Conservation (phyloP, 2,113 vertebrate genomes). For the Polyodon spathula region DNA sequence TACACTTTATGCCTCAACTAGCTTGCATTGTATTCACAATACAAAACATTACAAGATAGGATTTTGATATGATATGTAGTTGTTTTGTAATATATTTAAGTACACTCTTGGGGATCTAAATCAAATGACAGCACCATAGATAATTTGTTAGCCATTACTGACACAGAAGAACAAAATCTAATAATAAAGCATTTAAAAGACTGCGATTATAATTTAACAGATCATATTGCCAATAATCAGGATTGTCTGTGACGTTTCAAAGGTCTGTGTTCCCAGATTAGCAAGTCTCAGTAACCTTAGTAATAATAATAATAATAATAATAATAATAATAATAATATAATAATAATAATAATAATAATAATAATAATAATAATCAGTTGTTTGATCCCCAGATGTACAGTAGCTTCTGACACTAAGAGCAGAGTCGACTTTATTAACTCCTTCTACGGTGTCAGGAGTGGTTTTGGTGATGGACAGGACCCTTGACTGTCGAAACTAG, state of each 20-base stretch:
- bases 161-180: neutral
- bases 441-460: conserved; percentile 63
- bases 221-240: no score
- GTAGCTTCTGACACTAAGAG: neutral
- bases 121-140: neutral
- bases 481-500: conserved; percentile 95
- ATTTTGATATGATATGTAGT: neutral
- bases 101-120: neutral
- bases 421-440: no score
- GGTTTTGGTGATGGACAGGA: conserved; percentile 92
- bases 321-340: no score
- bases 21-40: neutral
- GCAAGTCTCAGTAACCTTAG: no score
- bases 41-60: no score
- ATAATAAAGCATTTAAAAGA: neutral
- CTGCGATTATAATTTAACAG: neutral
- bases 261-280: no score
- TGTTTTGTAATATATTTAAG: neutral
- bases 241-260: no score
- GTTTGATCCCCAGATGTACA: neutral
- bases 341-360: no score
- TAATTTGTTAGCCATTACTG: neutral
- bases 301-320: no score
- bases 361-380: neutral
- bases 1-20: neutral